Conservation (phyloP, 2,888 invertebrate genomes). For the Platerodrilus igneus region DNA sequence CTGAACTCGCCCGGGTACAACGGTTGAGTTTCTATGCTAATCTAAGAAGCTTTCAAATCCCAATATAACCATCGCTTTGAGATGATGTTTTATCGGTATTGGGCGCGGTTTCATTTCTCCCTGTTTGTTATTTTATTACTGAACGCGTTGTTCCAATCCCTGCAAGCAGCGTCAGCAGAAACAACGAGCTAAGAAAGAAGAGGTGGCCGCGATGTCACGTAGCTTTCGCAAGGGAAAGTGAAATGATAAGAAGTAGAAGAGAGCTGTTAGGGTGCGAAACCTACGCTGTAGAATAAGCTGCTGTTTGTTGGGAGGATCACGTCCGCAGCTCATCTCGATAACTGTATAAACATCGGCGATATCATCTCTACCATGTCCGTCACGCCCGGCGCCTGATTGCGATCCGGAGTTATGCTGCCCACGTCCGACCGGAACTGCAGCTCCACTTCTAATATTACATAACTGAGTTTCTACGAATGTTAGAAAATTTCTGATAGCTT, state of each 20-base stretch:
- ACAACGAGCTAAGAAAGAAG: slow-evolving; percentile 23
- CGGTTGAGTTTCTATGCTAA: slow-evolving; percentile 28
- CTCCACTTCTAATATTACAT: slow-evolving; percentile 35
- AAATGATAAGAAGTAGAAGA: slow-evolving; percentile 23
- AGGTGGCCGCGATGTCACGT: slow-evolving; percentile 30
- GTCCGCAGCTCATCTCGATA: slow-evolving; percentile 26
- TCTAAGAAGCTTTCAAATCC: slow-evolving; percentile 25
- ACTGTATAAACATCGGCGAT: slow-evolving; percentile 31
- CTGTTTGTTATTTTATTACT: slow-evolving; percentile 42
- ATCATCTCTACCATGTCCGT: slow-evolving; percentile 42
- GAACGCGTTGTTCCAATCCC: slow-evolving; percentile 38
- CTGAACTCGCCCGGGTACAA: slow-evolving; percentile 24
- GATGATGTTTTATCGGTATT: slow-evolving; percentile 25
- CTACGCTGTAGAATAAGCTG: slow-evolving; percentile 16
- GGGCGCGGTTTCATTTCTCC: slow-evolving; percentile 40
- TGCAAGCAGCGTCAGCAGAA: slow-evolving; percentile 36
- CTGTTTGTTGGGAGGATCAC: slow-evolving; percentile 22
- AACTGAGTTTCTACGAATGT: slow-evolving; percentile 35
- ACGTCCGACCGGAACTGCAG: slow-evolving; percentile 41
- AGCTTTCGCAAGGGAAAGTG: slow-evolving; percentile 23
- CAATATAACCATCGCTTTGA: slow-evolving; percentile 30
- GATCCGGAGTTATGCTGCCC: slow-evolving; percentile 44
- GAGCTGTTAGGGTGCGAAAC: slow-evolving; percentile 16
- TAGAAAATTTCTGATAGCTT: too few species aligned
- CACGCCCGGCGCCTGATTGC: slow-evolving; percentile 45